A percentile compares a stretch with the other conserved stretches of the same genome.
Conservation (phyloP, 1,140 invertebrate genomes). For the Trypoxylus dichotomus region DNA sequence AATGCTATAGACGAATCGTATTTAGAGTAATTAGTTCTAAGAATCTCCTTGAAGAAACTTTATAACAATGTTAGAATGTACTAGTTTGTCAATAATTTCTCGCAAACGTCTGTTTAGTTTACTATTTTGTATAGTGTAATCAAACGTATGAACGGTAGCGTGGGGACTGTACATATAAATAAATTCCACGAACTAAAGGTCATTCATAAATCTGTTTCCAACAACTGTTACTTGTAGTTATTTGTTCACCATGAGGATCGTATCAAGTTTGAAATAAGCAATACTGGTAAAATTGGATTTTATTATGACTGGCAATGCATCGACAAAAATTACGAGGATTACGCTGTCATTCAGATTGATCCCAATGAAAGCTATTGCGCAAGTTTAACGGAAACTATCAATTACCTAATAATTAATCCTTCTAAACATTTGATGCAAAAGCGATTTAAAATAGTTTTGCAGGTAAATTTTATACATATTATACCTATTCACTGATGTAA, state of each 20-base stretch:
- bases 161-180: no score
- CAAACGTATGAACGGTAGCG: no score
- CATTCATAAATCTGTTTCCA: neutral
- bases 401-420: slow-evolving; percentile 28
- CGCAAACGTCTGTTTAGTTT: no score
- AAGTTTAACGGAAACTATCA: slow-evolving; percentile 26
- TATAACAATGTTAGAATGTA: no score
- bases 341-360: slow-evolving; percentile 38
- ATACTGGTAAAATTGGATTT: slow-evolving; percentile 51
- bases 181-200: neutral
- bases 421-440: slow-evolving; percentile 32
- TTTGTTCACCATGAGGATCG: slow-evolving; percentile 39
- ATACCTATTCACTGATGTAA: slow-evolving; percentile 10
- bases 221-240: slow-evolving; percentile 40
- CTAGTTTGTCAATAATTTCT: no score
- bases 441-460: slow-evolving; percentile 38
- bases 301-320: slow-evolving; percentile 51
- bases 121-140: no score
- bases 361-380: slow-evolving; percentile 45
- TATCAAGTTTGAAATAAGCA: slow-evolving; percentile 50
- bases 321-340: slow-evolving; percentile 38
- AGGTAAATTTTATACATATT: slow-evolving; percentile 39
- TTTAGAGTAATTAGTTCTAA: no score
- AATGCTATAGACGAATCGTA: no score
- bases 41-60: no score